Base-by-base conservation (phyloP, 2,797 vertebrate genomes). In the Sphenopsis melanotis region DNA sequence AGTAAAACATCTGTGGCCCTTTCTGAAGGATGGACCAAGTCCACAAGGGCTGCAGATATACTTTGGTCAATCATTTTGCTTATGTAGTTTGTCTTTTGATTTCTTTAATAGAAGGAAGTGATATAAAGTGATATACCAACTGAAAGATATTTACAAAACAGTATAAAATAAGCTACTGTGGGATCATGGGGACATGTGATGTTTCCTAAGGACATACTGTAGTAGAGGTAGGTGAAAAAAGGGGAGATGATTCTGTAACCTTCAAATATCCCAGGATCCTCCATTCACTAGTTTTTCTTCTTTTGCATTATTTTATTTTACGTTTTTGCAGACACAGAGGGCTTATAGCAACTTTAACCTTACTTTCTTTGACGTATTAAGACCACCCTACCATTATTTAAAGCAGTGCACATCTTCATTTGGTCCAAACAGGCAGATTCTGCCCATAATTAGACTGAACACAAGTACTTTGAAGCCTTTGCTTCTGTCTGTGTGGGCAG, bases 201-300 rank as follows among this genome's bases (percentile, higher is more conserved):
- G 1, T 92, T 97, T 97, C 87, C 96, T 96, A 96, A 96, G 94
- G 96, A 97, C 95, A 97, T 97, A 97, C 97, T 95, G 96, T 94
- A 37, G 96, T 95, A 98, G 98, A 98, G 98, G 98, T 98, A 98
- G 98, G 97, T 98, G 97, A 98, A 96, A 96, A 97, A 97, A 90
- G 88, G 96, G 96, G 96, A 97, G 97, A 98, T 89, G 95, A 96
- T 83, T 96, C 93, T 97, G 94, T 93, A 94, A 95, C 96, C 94
- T 97, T 98, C 94, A 95, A 94, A 97, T 93, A 97, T 95, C 87
- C 94, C 97, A 97, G 94, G 95, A 96, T 96, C 97, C 96, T 97
- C 98, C 97, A 96, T 97, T 97, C 95, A 87, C 95, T 95, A 79
- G 61, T 96, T 96, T 95, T 72, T 93, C 94, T 94, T 97, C 96